Conservation (phyloP, 2,113 vertebrate genomes). For the Pygoscelis antarcticus region DNA sequence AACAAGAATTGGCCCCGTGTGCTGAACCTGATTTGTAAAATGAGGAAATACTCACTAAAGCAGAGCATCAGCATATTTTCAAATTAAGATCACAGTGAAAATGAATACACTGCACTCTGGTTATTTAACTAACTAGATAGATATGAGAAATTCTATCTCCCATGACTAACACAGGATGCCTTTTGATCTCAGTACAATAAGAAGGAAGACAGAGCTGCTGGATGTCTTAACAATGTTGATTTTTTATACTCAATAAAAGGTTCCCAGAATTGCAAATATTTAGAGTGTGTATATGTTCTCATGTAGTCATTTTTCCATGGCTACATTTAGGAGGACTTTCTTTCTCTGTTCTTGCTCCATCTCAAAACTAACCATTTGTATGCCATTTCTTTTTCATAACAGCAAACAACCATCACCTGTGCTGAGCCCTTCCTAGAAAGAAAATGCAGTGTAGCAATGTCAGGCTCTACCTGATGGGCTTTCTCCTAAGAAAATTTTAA, state of each 20-base stretch:
- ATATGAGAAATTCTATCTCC: slow-evolving; percentile 38
- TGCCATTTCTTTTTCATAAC: not conserved
- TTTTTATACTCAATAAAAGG: slow-evolving; percentile 14
- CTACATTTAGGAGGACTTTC: not conserved
- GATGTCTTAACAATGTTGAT: slow-evolving; percentile 49
- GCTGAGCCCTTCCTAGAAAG: not conserved
- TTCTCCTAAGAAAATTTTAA: not conserved
- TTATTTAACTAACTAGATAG: slow-evolving; percentile 51
- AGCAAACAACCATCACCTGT: not conserved
- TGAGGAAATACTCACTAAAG: slow-evolving; percentile 16
- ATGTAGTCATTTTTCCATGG: not conserved
- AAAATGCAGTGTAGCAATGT: not conserved
- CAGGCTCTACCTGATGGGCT: not conserved
- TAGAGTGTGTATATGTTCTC: not conserved
- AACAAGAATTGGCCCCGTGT: not conserved
- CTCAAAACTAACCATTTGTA: not conserved
- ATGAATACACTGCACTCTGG: slow-evolving; percentile 27
- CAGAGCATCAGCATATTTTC: slow-evolving; percentile 21
- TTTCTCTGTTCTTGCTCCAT: not conserved
- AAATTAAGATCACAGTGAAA: slow-evolving; percentile 57
- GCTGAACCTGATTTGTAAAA: slow-evolving; percentile 31
- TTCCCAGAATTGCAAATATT: slow-evolving; percentile 39
- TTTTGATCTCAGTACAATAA: slow-evolving; percentile 49
- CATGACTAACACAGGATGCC: slow-evolving; percentile 16
- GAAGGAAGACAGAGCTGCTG: slow-evolving; percentile 7